A percentile compares a stretch with the other conserved stretches of the same genome.
Evolutionary conservation across 2,113 vertebrate genomes (phyloP).

Genomic region (Asarcornis scutulata): DNA sequence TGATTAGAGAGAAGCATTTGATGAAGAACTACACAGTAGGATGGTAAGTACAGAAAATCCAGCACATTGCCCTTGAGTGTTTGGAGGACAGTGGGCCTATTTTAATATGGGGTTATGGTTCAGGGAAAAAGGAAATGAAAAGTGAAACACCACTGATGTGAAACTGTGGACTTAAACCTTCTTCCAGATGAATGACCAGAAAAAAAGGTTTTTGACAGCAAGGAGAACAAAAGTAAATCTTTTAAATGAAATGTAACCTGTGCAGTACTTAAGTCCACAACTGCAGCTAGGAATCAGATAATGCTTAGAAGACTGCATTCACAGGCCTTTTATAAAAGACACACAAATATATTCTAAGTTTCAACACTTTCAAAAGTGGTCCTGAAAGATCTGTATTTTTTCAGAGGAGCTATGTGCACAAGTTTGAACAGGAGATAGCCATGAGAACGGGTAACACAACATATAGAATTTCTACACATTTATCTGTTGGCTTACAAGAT

Average conservation of each 20-base stretch:
- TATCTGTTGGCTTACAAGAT: neutral
- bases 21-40: neutral
- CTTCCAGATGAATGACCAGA: neutral
- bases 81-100: neutral
- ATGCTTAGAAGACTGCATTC: neutral
- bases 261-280: neutral
- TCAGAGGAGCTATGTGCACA: neutral
- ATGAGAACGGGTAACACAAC: neutral
- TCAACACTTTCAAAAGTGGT: neutral
- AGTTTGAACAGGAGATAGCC: neutral
- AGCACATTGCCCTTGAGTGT: neutral
- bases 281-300: neutral
- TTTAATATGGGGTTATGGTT: neutral
- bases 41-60: constrained; percentile 11
- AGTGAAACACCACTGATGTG: neutral
- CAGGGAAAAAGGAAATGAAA: neutral
- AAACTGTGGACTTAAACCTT: neutral
- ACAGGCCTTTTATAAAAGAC: neutral
- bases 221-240: neutral
- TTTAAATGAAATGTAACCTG: neutral
- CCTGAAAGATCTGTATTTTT: neutral
- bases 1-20: neutral
- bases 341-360: neutral
- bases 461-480: neutral
- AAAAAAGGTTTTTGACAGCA: neutral